These are phyloP conservation scores for Pseudorasbora parva DNA, from an alignment of 2,113 vertebrate species.

Conservation along the genomic window DNA sequence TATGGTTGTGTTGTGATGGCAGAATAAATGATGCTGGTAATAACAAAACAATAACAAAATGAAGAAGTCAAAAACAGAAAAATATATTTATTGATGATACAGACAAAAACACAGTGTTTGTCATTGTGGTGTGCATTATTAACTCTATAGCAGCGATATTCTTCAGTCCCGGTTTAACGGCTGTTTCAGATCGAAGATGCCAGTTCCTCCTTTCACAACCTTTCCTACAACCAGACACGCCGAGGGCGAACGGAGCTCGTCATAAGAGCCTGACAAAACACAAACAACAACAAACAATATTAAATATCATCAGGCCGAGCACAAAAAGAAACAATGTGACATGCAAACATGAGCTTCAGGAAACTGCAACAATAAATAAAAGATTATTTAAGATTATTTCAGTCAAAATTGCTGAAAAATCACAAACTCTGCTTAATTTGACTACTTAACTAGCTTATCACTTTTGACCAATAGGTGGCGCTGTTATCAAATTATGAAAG, in stretches of 20 bases:
- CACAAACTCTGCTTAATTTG: too few relatives aligned
- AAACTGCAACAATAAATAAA: too few relatives aligned
- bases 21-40: neutral
- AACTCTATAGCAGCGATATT: neutral
- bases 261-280: constrained; percentile 79
- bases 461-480: too few relatives aligned
- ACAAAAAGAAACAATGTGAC: too few relatives aligned
- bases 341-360: too few relatives aligned
- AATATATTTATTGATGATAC: neutral
- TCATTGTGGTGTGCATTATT: neutral
- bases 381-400: too few relatives aligned
- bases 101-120: neutral
- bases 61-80: neutral
- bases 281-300: too few relatives aligned
- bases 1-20: too few relatives aligned
- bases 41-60: neutral
- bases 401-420: too few relatives aligned
- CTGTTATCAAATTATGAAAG: too few relatives aligned
- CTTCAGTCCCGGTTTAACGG: constrained; percentile 72
- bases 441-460: too few relatives aligned
- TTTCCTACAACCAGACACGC: constrained; percentile 94
- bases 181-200: constrained; percentile 96
- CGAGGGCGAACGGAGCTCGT: constrained; percentile 89
- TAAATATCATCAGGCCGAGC: too few relatives aligned
- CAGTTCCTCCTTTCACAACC: constrained; percentile 93